Base-by-base conservation (phyloP, 2,113 vertebrate species). In the Vulpes vulpes region DNA sequence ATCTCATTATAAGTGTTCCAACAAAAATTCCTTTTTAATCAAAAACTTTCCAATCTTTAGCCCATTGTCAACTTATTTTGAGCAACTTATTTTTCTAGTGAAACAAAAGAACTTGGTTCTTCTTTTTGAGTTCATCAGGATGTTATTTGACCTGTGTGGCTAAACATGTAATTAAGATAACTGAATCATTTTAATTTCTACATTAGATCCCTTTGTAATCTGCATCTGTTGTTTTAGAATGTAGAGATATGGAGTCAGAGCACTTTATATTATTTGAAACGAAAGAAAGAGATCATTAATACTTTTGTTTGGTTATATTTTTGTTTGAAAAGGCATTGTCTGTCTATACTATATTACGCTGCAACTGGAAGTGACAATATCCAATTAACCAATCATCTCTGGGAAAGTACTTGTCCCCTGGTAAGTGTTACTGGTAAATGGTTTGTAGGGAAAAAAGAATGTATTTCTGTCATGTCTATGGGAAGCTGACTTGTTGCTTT, bases 1-100 rank as follows among this genome's bases (percentile, higher is more conserved):
- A 97, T 98, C 96, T 98, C 92, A 97, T 97, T 98, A 93, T 88
- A 91, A 92, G 65, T 85, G 94, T 97, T 98, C 96, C 96, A 96
- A 85, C 32, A 67, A 97, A 98, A 98, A 97, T 97, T 90, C 94
- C 97, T 95, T 98, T 98, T 94, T 86, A 96, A 94, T 93, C 79
- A 96, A 83, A 92, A 94, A 96, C 97, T 98, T 98, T 97, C 96
- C 96, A 94, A 30, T 87, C 83, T 83, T 85, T 53, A 95, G 69
- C 92, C 96, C 79, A 91, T 94, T 98, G 96, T 97, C 93, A 94
- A 7, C 19, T 32, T 94, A 78, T 96, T 97, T 95, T 85, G 84
- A 97, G 94, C 49, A 94, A 97, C 73, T 87, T 96, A 62, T 89
- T 97, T 97, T 98, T 96, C 94, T 92, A 55, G 81, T 67, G 65